phyloP scores from a whole-genome alignment of 2,797 vertebrate species.

The Melopsittacus undulatus region DNA sequence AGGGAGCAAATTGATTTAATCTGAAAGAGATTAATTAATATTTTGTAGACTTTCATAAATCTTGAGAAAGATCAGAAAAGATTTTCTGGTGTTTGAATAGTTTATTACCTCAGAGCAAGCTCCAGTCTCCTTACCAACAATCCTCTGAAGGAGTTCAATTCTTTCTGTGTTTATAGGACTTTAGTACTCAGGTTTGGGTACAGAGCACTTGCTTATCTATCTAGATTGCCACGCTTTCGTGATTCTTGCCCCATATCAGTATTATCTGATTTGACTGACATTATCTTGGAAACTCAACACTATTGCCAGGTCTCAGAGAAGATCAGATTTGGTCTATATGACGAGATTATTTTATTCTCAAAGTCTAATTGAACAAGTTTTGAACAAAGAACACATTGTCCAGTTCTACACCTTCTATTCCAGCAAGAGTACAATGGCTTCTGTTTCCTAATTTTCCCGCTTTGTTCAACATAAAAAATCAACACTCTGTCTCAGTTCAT shows the following conservation, averaged over 20 bases:
- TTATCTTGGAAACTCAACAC: background rate
- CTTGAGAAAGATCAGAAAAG: background rate
- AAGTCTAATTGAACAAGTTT: background rate
- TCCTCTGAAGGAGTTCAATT: background rate
- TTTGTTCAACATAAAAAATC: slow-evolving; percentile 49
- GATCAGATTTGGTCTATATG: background rate
- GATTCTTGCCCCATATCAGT: background rate
- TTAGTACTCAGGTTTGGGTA: background rate
- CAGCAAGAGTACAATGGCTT: background rate
- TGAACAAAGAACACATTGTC: background rate
- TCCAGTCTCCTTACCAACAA: background rate
- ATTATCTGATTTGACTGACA: background rate
- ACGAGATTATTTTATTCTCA: background rate
- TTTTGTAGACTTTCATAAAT: background rate
- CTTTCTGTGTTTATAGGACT: background rate
- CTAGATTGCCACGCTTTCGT: background rate
- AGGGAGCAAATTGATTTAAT: background rate
- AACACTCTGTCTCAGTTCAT: slow-evolving; percentile 20
- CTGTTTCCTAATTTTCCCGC: slow-evolving; percentile 37
- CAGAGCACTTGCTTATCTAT: background rate
- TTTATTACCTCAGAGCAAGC: background rate
- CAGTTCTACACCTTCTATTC: background rate
- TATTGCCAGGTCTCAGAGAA: background rate
- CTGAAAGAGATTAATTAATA: background rate
- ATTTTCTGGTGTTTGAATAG: background rate